Evolutionary conservation across 2,797 vertebrate species (phyloP).

Genomic region (Coregonus ussuriensis): DNA sequence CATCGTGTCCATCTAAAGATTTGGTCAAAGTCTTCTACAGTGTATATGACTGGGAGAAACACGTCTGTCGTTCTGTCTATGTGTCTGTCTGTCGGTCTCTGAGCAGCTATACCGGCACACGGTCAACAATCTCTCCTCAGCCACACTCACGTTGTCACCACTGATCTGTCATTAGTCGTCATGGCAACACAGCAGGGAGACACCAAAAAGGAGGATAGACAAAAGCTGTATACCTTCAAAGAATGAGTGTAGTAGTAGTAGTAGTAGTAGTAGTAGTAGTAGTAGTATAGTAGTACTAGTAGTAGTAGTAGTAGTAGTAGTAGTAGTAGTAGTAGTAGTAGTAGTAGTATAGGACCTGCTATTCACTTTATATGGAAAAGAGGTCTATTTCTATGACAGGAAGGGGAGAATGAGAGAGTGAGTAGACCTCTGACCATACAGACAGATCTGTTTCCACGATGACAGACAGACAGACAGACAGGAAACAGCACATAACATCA

Average conservation of each 20-base stretch:
- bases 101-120: background rate
- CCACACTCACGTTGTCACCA: constrained; percentile 10
- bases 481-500: background rate
- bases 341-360: too few relatives aligned
- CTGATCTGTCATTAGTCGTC: constrained; percentile 49
- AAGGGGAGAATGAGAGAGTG: background rate
- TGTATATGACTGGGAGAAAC: too few relatives aligned
- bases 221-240: background rate
- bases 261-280: too few relatives aligned
- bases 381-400: background rate
- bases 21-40: too few relatives aligned
- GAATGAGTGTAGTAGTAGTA: too few relatives aligned
- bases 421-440: background rate
- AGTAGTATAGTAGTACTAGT: too few relatives aligned
- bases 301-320: too few relatives aligned
- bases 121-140: constrained; percentile 4
- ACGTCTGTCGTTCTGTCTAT: too few relatives aligned
- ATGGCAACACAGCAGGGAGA: constrained; percentile 45
- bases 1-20: too few relatives aligned
- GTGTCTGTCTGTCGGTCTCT: background rate
- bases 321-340: too few relatives aligned
- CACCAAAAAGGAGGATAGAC: constrained; percentile 17
- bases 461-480: background rate
- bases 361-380: too few relatives aligned
- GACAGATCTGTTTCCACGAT: constrained; percentile 1